Percentiles rank a stretch among this genome's conserved stretches.
These are phyloP conservation scores for Sarcophaga caerulescens DNA, from an alignment of 2,888 invertebrate genomes.

Conservation along the genomic window DNA sequence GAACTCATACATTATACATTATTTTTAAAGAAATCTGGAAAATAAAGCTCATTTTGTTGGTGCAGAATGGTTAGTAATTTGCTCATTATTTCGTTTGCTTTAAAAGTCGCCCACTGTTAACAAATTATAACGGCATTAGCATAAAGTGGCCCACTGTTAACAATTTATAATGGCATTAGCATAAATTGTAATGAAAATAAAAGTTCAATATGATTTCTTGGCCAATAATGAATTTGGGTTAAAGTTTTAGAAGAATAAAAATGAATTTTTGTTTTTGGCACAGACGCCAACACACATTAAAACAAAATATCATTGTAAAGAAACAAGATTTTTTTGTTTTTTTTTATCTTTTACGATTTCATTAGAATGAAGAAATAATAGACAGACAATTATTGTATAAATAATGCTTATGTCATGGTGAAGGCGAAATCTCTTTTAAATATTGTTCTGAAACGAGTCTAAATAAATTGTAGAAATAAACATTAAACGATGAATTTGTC, in stretches of 20 bases:
- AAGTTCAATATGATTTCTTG: slow-evolving; percentile 41
- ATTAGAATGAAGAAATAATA: slow-evolving; percentile 13
- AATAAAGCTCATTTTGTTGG: no score
- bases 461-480: neutral
- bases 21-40: no score
- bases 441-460: slow-evolving; percentile 1
- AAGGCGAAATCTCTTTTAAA: slow-evolving; percentile 46
- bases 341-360: neutral
- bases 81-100: no score
- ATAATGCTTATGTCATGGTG: slow-evolving; percentile 65
- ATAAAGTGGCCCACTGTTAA: no score
- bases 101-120: no score
- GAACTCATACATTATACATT: no score
- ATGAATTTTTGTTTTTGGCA: slow-evolving; percentile 36
- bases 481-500: slow-evolving; percentile 27
- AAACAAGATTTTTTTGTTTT: slow-evolving; percentile 5
- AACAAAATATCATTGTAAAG: slow-evolving; percentile 47
- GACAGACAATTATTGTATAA: slow-evolving; percentile 50
- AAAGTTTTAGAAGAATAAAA: slow-evolving; percentile 40
- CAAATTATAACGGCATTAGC: no score
- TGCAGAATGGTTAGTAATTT: no score
- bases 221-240: slow-evolving; percentile 51
- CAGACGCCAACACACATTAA: slow-evolving; percentile 34
- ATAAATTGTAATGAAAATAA: slow-evolving; percentile 32
- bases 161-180: no score